phyloP scores from a whole-genome alignment of 2,797 vertebrate genomes.

The Tapirus indicus region DNA sequence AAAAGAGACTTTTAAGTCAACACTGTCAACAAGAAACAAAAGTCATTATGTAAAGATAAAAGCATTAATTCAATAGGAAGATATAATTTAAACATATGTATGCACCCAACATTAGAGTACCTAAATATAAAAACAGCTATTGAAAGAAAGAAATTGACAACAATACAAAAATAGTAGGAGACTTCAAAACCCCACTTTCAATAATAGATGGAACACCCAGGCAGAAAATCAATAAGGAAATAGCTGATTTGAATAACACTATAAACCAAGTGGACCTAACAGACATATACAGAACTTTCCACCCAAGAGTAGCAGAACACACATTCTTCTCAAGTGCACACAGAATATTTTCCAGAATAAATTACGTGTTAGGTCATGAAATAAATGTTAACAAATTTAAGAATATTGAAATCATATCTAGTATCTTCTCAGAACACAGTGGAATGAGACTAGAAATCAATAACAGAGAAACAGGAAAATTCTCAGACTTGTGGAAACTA shows the following conservation, averaged over 20 bases:
- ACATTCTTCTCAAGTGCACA: background rate
- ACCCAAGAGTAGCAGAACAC: background rate
- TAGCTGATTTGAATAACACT: too few relatives aligned
- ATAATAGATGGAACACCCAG: too few relatives aligned
- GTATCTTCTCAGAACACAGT: background rate
- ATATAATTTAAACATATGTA: background rate
- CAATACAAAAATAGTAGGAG: too few relatives aligned
- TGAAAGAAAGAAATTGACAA: too few relatives aligned
- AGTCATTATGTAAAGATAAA: background rate
- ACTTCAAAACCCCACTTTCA: too few relatives aligned
- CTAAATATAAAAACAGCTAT: background rate
- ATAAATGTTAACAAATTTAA: background rate
- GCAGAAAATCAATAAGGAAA: too few relatives aligned
- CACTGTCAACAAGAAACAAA: background rate
- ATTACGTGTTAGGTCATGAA: background rate
- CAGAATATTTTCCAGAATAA: background rate
- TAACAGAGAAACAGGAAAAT: background rate
- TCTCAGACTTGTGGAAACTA: background rate
- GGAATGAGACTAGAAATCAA: too few relatives aligned
- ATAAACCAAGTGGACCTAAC: too few relatives aligned
- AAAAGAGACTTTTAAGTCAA: background rate
- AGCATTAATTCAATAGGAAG: background rate
- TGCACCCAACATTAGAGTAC: background rate
- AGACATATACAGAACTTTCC: background rate
- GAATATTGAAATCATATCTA: background rate